These are phyloP conservation scores for Stercorarius parasiticus DNA, from an alignment of 2,113 vertebrate genomes.

Conservation along the genomic window DNA sequence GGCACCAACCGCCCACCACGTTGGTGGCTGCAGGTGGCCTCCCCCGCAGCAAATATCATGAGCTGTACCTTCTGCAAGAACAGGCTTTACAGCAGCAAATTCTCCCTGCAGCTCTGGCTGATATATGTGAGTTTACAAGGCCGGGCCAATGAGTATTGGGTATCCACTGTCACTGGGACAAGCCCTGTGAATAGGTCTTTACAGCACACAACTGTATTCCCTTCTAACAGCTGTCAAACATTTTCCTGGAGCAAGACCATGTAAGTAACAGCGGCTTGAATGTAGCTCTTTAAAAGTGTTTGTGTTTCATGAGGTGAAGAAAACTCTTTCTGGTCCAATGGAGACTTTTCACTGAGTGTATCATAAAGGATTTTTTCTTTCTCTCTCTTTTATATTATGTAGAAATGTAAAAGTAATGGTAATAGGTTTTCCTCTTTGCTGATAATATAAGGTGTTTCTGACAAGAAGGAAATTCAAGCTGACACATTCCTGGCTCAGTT, in stretches of 20 bases:
- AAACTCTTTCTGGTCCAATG: background rate
- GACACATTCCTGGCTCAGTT: slow-evolving; percentile 30
- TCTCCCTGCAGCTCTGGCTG: background rate
- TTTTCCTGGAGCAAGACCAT: background rate
- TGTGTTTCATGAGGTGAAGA: slow-evolving; percentile 36
- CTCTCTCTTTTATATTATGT: background rate
- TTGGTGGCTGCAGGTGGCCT: background rate
- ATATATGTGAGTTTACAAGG: background rate
- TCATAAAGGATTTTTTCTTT: background rate
- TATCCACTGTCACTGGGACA: background rate
- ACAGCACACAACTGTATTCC: background rate
- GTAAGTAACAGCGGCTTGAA: background rate
- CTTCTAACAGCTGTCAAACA: background rate
- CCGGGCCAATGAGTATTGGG: accelerated
- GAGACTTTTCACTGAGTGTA: background rate
- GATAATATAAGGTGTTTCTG: slow-evolving; percentile 22
- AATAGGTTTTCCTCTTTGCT: slow-evolving; percentile 23
- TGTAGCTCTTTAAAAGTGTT: background rate
- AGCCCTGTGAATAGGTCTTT: background rate
- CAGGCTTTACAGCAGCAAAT: background rate
- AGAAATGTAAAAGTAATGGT: slow-evolving; percentile 31
- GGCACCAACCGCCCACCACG: accelerated
- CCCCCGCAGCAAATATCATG: background rate
- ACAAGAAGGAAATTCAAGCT: slow-evolving; percentile 29
- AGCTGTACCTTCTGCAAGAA: background rate